Conservation (phyloP, 1,140 invertebrate species). For the Drosophila erecta region DNA sequence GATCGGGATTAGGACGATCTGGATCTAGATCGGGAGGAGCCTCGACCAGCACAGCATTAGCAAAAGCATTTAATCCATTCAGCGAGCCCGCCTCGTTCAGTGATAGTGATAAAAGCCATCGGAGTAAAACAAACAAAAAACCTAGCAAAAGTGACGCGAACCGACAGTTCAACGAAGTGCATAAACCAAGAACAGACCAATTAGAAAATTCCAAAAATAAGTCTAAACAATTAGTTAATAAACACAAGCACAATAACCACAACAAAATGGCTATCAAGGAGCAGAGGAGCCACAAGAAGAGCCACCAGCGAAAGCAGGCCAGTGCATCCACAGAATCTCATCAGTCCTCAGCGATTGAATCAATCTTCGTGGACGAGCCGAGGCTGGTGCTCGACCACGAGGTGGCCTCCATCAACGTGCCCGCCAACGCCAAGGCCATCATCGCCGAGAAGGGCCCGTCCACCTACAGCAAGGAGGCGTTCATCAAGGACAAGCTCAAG, state of each 20-base stretch:
- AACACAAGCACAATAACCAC: slow-evolving; percentile 24
- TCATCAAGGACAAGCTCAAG: slow-evolving; percentile 77
- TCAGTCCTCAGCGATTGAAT: slow-evolving; percentile 41
- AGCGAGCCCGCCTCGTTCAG: slow-evolving; percentile 66
- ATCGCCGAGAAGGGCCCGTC: slow-evolving; percentile 68
- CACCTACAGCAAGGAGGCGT: slow-evolving; percentile 78
- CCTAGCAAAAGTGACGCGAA: slow-evolving; percentile 64
- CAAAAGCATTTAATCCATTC: slow-evolving; percentile 74
- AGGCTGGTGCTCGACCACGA: slow-evolving; percentile 36
- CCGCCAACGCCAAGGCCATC: slow-evolving; percentile 61
- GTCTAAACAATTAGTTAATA: slow-evolving; percentile 71
- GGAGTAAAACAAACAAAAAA: slow-evolving; percentile 36
- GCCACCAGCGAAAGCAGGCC: slow-evolving; percentile 23
- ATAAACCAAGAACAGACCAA: slow-evolving; percentile 81
- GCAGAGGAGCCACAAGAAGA: slow-evolving; percentile 30
- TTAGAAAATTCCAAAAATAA: slow-evolving; percentile 83
- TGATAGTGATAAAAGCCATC: slow-evolving; percentile 63
- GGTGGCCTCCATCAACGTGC: slow-evolving; percentile 57
- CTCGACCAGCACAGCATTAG: slow-evolving; percentile 52
- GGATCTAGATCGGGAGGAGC: not conserved
- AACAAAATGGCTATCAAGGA: slow-evolving; percentile 63
- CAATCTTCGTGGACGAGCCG: slow-evolving; percentile 41
- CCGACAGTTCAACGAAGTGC: slow-evolving; percentile 74
- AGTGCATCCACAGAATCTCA: slow-evolving; percentile 34
- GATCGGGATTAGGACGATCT: not conserved